phyloP scores from a whole-genome alignment of 2,797 vertebrate species.

The Zalophus californianus region DNA sequence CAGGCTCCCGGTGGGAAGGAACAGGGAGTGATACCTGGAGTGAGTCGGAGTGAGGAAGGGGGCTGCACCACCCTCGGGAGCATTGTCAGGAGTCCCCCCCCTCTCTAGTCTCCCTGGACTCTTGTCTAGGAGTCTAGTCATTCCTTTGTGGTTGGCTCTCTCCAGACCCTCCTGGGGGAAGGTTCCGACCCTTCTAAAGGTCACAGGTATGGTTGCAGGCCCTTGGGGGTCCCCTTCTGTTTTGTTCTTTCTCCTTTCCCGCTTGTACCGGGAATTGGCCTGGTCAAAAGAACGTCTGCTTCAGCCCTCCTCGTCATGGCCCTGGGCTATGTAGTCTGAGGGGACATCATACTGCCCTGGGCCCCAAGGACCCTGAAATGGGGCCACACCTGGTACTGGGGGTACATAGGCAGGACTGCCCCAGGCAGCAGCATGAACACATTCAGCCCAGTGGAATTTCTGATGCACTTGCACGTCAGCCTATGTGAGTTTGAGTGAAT shows the following conservation, averaged over 20 bases:
- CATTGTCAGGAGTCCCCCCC: not conserved
- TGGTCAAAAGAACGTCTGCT: not conserved
- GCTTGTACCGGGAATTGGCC: not conserved
- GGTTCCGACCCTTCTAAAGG: not conserved
- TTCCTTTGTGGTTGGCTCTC: not conserved
- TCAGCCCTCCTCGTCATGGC: not conserved
- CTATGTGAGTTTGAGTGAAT: not conserved
- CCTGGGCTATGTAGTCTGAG: not conserved
- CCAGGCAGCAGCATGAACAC: not conserved
- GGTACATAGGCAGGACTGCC: rapidly evolving
- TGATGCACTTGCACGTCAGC: not conserved
- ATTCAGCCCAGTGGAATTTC: not conserved
- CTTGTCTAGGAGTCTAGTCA: not conserved
- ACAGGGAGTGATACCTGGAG: not conserved
- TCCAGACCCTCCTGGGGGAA: not conserved
- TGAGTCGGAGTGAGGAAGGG: not conserved
- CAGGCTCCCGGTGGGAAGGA: not conserved
- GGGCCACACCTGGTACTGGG: not conserved
- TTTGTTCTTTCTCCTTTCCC: not conserved
- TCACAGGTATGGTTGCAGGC: not conserved
- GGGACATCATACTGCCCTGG: not conserved
- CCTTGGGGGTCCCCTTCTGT: not conserved
- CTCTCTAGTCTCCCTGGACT: not conserved
- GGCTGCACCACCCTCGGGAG: not conserved
- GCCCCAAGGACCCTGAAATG: not conserved